Base-by-base conservation (phyloP, 1,140 invertebrate species). In the Drosophila eugracilis region DNA sequence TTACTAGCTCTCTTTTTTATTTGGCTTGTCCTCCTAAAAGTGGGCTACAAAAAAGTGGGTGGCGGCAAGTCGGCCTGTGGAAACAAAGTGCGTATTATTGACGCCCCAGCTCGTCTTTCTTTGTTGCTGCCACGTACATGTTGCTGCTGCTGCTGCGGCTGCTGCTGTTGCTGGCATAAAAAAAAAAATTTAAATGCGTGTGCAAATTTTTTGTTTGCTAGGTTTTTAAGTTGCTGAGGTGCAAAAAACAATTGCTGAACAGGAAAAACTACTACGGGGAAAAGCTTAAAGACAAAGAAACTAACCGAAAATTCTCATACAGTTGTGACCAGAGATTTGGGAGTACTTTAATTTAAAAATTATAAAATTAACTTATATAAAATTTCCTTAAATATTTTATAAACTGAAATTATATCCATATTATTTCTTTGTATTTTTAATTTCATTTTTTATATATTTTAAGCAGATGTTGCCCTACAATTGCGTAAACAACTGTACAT, bases 121-220 rank as follows among this genome's bases (percentile, higher is more conserved):
- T 34, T 17, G 28, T 28, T 19, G 9, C 37, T n/a, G 37, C 70
- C n/a, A n/a, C 19, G 37, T 39, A 19, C 36, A 39, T 42, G 41
- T 22, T 42, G 55, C 53, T 39, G 60, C 14, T 53, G 34, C 32
- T n/a, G n/a, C 10, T 12, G 53, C 69, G 37, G 26, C 41, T 52
- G 49, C 58, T 57, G 32, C 28, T 22, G 59, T 26, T 37, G 57
- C 32, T 32, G 14, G 14, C 49, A 39, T 34, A 9, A 14, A 14
- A 39, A 39, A 86, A 85, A 88, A 75, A 81, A 75, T 86, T 54
- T 67, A 86, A 86, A 80, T 80, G 72, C 65, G 75, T 69, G 69
- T 67, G 50, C 55, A 54, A n/a, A 14, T 45, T 55, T 57, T 28
- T 28, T 36, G 28, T 24, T 36, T 36, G 34, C 34, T 6, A 14